Base-by-base conservation (phyloP, 2,113 vertebrate genomes). In the Chamaetylas fuelleborni region DNA sequence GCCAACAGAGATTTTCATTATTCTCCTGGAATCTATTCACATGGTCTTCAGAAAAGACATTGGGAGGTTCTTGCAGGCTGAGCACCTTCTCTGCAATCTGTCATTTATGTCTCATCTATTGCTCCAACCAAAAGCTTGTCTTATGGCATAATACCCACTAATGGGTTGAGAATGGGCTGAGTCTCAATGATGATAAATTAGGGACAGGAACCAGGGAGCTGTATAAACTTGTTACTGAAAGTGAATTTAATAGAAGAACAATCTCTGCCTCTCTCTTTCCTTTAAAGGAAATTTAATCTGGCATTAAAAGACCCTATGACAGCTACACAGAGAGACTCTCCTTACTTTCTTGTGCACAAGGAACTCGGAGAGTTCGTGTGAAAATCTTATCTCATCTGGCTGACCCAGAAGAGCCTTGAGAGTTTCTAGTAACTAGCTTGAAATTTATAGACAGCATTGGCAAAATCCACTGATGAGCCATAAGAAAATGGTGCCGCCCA, bases 261-360 rank as follows among this genome's bases (percentile, higher is more conserved):
- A 38, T 40, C 56, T 84, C 28, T 0, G 0, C 5, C 31, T 43
- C 61, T 90, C 22, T 78, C 67, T 77, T 88, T 60, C 47, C 53
- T 81, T 74, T 67, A 53, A 86, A 81, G 48, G 69, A 84, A 87
- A 79, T 36, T 36, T 36, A 36, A 42, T 79, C 38, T 0, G 26
- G 14, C 0, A 0, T 65, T 80, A 85, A 61, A 72, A 51, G 5
- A 11, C 20, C 10, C 22, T 28, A 1, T 43, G 26, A 34, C 33
- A 79, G 36, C 16, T 61, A 45, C n/a, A 19, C 13, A 50, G 34
- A 66, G 7, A 40, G 33, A 72, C 34, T 92, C 84, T 18, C 40
- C 48, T 58, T 38, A 43, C 18, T 61, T 70, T 71, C 47, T 50
- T 58, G 18, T 42, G 31, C 33, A 42, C 23, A 80, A 65, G 42